Evolutionary conservation across 2,797 vertebrate species (phyloP), one percentile per base, ranked within the genome.

Genomic region (Dendrocincla tyrannina): DNA sequence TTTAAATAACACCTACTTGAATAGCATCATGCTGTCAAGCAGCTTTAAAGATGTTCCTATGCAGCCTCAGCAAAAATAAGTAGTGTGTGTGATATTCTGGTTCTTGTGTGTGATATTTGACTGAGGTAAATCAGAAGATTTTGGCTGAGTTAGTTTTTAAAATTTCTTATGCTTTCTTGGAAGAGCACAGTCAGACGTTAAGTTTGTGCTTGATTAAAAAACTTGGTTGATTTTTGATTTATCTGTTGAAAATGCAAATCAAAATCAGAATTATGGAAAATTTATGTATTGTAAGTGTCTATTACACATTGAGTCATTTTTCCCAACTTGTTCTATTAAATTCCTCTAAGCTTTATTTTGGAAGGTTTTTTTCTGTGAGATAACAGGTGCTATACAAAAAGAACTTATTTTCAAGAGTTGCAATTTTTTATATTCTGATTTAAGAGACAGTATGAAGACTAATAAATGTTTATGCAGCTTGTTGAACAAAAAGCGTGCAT

Each of bases 1-100:
- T 90, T 94, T 87, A 91, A 92, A 91, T 90, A 37, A 75, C 44
- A 82, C 16, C 60, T 70, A 4, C 47, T 72, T 86, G 77, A 83
- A 78, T 63, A 1, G 1, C 62, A 72, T 32, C 1, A 9, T 67
- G 8, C 30, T 91, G 47, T 82, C 75, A 76, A 37, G 72, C 17
- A 80, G 9, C 22, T 87, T 39, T 18, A 67, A 88, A 75, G 22
- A n/a, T 39, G 12, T 69, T 77, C 67, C 46, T 30, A 17, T 53
- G 47, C 23, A 53, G 59, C 35, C 30, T 91, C 74, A 91, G 68
- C 42, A 92, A 69, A 95, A 88, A 53, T 17, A 4, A 66, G 9
- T 30, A 37, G 13, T 5, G 7, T 49, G 24, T 74, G 28, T 22
- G 22, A 68, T 69, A 66, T 55, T 67, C 30, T 76, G 60, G 32